Evolutionary conservation across 2,113 vertebrate species (phyloP), one percentile per base, ranked within the genome.

Genomic region (Scomber japonicus): DNA sequence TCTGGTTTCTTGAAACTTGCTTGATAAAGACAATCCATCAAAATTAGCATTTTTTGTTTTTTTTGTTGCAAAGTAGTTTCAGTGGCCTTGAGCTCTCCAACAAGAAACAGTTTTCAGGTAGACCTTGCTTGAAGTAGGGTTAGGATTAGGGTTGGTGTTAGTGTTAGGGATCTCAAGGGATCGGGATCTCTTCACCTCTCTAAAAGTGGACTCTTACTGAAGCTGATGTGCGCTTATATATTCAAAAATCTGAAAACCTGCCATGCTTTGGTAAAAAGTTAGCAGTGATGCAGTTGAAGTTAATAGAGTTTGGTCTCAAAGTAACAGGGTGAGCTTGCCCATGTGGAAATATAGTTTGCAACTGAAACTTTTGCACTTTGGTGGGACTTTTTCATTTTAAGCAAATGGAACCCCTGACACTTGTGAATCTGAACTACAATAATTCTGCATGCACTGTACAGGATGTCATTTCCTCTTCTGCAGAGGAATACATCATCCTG

Each of bases 401-500:
- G 59, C 71, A 65, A 77, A 57, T 5, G 35, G 50, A 21, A 51
- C 51, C 50, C 59, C 67, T 49, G 46, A 46, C 49, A 66, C 49
- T 14, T 56, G 71, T 66, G 24, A 71, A 74, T 75, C 71, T 57
- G 35, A 75, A 65, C 72, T 59, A 35, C 48, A 76, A 14, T 70
- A 78, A 69, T 51, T 65, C 61, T 35, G 24, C 45, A 69, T 69
- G 46, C 44, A 5, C 45, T 50, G 78, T 68, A 61, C 77, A 71
- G 49, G 46, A 57, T 78, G 59, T 65, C 49, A 63, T 77, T 57
- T 73, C 59, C 73, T 71, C 45, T 60, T 45, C 12, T 11, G 14
- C 9, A 11, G 71, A 85, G 78, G 69, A 74, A 64, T 51, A 85
- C 78, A 76, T 84, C 78, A 70, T 46, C 70, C 54, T 31, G 50